Conservation (phyloP, 2,797 vertebrate species). For the Chelon auratus region DNA sequence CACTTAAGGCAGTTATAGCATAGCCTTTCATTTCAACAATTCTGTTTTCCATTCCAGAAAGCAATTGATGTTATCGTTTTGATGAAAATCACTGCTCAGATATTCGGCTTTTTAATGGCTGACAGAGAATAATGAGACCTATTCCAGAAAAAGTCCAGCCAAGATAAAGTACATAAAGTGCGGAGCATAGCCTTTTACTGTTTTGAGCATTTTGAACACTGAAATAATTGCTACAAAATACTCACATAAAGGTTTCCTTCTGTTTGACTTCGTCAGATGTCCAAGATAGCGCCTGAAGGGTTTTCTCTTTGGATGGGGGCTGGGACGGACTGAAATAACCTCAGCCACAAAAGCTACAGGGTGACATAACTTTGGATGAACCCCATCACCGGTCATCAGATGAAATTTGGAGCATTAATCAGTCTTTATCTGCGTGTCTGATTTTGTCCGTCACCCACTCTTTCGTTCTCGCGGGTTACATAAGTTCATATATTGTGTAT, state of each 20-base stretch:
- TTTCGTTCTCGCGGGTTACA: slow-evolving; percentile 71
- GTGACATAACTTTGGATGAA: slow-evolving; percentile 54
- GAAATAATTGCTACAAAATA: slow-evolving; percentile 81
- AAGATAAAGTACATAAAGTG: slow-evolving; percentile 80
- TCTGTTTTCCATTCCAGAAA: slow-evolving; percentile 77
- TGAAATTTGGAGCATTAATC: slow-evolving; percentile 35
- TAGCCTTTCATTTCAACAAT: slow-evolving; percentile 64
- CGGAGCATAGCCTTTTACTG: slow-evolving; percentile 58
- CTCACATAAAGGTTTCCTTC: slow-evolving; percentile 79
- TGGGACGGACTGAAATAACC: slow-evolving; percentile 49
- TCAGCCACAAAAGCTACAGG: slow-evolving; percentile 34
- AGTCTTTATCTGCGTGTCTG: slow-evolving; percentile 19
- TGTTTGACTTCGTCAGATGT: slow-evolving; percentile 73
- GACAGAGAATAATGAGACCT: slow-evolving; percentile 77
- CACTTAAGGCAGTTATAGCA: slow-evolving; percentile 63
- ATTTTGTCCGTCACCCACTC: slow-evolving; percentile 8
- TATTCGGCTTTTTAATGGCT: slow-evolving; percentile 71
- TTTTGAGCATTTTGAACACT: slow-evolving; percentile 76
- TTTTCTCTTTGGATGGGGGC: slow-evolving; percentile 57
- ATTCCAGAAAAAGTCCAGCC: slow-evolving; percentile 65
- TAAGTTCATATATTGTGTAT: slow-evolving; percentile 58
- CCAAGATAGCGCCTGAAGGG: slow-evolving; percentile 68
- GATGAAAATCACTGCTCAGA: slow-evolving; percentile 76
- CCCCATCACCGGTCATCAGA: slow-evolving; percentile 37
- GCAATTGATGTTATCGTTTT: slow-evolving; percentile 77